These are phyloP conservation scores for Cossypha dichroa DNA, from an alignment of 2,797 vertebrate genomes.

Conservation along the genomic window DNA sequence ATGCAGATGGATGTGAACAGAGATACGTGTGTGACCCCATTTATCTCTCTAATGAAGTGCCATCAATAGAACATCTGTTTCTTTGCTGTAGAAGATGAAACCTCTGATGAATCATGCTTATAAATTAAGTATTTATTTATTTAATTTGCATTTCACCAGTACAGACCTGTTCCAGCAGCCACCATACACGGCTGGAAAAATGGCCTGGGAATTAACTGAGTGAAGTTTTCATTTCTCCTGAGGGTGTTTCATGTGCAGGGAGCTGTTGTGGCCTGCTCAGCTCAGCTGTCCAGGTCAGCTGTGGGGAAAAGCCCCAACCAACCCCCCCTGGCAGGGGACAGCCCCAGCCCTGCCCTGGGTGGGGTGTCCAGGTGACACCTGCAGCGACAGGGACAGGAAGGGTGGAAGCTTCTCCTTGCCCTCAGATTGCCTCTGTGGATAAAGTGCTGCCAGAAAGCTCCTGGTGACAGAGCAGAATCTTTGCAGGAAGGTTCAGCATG, in stretches of 20 bases:
- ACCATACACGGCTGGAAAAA: background rate
- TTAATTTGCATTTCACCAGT: constrained; percentile 45
- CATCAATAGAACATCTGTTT: constrained; percentile 71
- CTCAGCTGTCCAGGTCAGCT: background rate
- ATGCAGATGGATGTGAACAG: constrained; percentile 61
- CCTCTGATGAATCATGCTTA: constrained; percentile 64
- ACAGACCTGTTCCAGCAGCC: constrained; percentile 20
- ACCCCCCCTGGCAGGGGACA: background rate
- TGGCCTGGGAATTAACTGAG: background rate
- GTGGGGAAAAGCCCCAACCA: background rate
- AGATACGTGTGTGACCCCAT: constrained; percentile 64
- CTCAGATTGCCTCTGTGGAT: background rate
- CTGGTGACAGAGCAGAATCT: background rate
- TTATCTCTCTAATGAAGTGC: constrained; percentile 70
- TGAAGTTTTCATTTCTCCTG: background rate
- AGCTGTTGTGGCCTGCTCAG: background rate
- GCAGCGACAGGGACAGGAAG: background rate
- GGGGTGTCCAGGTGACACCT: fast-evolving
- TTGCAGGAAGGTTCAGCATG: constrained; percentile 23
- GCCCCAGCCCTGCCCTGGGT: fast-evolving
- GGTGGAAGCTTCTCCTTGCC: background rate
- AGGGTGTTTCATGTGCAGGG: background rate
- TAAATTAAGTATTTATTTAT: constrained; percentile 67
- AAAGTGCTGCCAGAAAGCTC: background rate
- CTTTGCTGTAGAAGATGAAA: constrained; percentile 59